These are phyloP conservation scores for Artemia franciscana DNA, from an alignment of 1,140 invertebrate species.

Conservation along the genomic window DNA sequence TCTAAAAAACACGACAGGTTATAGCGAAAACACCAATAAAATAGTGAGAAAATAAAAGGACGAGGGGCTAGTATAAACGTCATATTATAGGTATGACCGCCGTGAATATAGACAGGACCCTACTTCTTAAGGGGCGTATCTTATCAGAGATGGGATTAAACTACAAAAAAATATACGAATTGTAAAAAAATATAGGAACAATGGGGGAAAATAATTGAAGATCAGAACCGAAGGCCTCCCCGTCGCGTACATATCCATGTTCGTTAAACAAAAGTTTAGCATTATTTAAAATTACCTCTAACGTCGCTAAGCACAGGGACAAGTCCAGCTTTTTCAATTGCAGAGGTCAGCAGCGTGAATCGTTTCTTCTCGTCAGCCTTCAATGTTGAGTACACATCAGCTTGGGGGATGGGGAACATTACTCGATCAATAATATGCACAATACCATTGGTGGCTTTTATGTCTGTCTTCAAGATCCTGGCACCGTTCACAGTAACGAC, in stretches of 20 bases:
- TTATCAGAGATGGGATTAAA: too few species aligned
- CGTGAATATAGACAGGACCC: too few species aligned
- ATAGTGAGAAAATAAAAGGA: too few species aligned
- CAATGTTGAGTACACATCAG: conserved; percentile 8
- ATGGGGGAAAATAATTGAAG: background rate
- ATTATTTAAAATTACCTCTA: conserved; percentile 9
- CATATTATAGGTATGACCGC: too few species aligned
- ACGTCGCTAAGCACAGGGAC: conserved; percentile 4
- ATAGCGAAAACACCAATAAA: too few species aligned
- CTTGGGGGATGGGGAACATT: conserved; percentile 17
- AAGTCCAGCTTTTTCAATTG: conserved; percentile 9
- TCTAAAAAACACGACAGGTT: too few species aligned
- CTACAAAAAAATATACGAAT: too few species aligned
- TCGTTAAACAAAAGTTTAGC: too few species aligned
- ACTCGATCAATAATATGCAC: conserved; percentile 21
- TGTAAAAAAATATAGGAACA: background rate
- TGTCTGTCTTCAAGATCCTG: conserved; percentile 15
- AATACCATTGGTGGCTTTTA: conserved; percentile 18
- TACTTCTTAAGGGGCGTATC: too few species aligned
- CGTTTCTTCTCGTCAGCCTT: conserved; percentile 6
- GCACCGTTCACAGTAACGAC: conserved; percentile 21
- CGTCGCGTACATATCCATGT: too few species aligned
- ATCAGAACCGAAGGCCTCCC: too few species aligned
- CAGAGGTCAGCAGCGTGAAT: conserved; percentile 8
- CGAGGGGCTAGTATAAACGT: too few species aligned